Conservation (phyloP, 1,140 invertebrate species). For the Drosophila tropicalis region DNA sequence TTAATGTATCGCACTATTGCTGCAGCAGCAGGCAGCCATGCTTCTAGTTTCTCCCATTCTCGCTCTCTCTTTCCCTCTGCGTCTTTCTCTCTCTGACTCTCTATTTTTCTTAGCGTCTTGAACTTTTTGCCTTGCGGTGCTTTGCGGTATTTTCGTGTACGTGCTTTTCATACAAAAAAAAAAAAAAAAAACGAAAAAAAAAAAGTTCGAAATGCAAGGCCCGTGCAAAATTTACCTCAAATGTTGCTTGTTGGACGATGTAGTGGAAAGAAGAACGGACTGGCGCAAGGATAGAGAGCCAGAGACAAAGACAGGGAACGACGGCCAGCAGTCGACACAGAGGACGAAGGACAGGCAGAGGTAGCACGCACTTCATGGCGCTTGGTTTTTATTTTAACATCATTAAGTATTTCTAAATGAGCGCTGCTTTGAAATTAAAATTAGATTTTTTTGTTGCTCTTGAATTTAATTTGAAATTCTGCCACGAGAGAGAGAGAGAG, state of each 20-base stretch:
- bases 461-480: conserved; percentile 63
- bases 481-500: background rate
- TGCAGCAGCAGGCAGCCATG: conserved; percentile 11
- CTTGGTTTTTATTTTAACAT: conserved; percentile 69
- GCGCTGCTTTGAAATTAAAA: conserved; percentile 69
- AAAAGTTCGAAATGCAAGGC: conserved; percentile 27
- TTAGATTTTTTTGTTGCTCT: conserved; percentile 54
- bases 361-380: conserved; percentile 57
- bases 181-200: background rate
- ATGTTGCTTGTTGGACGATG: conserved; percentile 13
- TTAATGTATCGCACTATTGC: conserved; percentile 26
- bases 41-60: background rate
- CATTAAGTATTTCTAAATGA: conserved; percentile 69
- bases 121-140: conserved; percentile 43
- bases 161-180: conserved; percentile 61
- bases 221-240: conserved; percentile 52
- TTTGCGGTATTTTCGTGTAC: conserved; percentile 64
- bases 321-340: background rate
- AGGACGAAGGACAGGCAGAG: background rate
- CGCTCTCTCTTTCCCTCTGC: background rate
- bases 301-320: background rate
- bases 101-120: conserved; percentile 36
- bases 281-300: background rate
- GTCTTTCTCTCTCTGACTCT: background rate
- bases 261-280: background rate